Conservation (phyloP, 2,113 vertebrate genomes). For the Vombatus ursinus region DNA sequence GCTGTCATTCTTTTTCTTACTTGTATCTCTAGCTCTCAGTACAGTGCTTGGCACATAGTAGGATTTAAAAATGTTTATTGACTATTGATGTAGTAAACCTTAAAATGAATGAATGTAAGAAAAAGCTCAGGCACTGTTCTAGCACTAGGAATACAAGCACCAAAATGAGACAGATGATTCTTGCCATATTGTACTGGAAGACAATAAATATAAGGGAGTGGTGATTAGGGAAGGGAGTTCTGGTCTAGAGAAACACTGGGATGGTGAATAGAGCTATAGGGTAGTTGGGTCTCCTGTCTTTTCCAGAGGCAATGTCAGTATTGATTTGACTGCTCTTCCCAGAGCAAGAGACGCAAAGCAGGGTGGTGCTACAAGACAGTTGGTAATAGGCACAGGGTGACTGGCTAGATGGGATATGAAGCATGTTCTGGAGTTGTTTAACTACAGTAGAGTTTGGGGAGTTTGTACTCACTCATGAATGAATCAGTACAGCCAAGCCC, state of each 20-base stretch:
- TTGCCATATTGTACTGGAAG: background rate
- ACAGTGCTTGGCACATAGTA: too few species aligned
- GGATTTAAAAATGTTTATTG: too few species aligned
- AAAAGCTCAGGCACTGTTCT: background rate
- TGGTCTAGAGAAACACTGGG: background rate
- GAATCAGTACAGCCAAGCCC: background rate
- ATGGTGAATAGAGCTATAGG: background rate
- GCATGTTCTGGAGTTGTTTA: background rate
- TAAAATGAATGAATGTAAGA: too few species aligned
- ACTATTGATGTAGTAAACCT: too few species aligned
- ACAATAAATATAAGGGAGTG: background rate
- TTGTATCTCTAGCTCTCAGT: too few species aligned
- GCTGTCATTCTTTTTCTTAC: too few species aligned
- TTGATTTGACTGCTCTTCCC: background rate
- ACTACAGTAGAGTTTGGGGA: background rate
- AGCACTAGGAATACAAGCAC: background rate
- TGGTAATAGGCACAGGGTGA: background rate
- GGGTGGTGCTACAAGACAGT: background rate
- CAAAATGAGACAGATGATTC: background rate
- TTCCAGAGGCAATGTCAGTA: background rate
- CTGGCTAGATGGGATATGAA: background rate
- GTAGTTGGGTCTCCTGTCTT: background rate
- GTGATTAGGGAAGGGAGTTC: background rate
- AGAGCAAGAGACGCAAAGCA: background rate
- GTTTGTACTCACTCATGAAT: background rate